phyloP scores from a whole-genome alignment of 2,888 invertebrate species.

The Bhutanitis thaidina region DNA sequence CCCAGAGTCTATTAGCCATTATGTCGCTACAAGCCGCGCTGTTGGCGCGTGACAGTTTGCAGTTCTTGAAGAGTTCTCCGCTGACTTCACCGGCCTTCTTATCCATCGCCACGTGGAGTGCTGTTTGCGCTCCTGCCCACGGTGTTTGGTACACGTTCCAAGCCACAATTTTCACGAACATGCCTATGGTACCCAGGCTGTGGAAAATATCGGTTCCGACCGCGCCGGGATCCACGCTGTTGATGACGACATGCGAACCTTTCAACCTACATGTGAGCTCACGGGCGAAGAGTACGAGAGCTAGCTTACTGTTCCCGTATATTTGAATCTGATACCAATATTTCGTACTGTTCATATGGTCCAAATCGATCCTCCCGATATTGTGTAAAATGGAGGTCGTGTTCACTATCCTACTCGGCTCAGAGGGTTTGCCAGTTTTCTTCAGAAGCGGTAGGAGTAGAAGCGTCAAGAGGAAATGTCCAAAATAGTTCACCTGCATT shows the following conservation, averaged over 20 bases:
- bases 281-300: slow-evolving; percentile 84
- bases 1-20: slow-evolving; percentile 83
- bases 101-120: slow-evolving; percentile 86
- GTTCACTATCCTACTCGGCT: slow-evolving; percentile 87
- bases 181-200: slow-evolving; percentile 55
- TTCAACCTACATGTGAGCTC: slow-evolving; percentile 85
- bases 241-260: slow-evolving; percentile 84
- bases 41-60: slow-evolving; percentile 84
- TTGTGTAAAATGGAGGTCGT: slow-evolving; percentile 88
- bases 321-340: slow-evolving; percentile 61
- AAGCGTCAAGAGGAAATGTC: slow-evolving; percentile 94
- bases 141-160: slow-evolving; percentile 86
- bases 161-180: slow-evolving; percentile 80
- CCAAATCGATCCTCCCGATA: slow-evolving; percentile 83
- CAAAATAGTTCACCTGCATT: slow-evolving; percentile 96
- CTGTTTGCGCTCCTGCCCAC: slow-evolving; percentile 90
- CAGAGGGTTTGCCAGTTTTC: slow-evolving; percentile 68
- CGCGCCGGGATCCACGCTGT: slow-evolving; percentile 91
- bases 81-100: slow-evolving; percentile 81
- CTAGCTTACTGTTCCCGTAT: slow-evolving; percentile 85
- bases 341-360: slow-evolving; percentile 83
- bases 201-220: slow-evolving; percentile 89
- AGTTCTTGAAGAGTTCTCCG: slow-evolving; percentile 90
- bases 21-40: slow-evolving; percentile 84
- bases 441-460: slow-evolving; percentile 89